phyloP scores from a whole-genome alignment of 2,113 vertebrate genomes.

The Pyrgilauda ruficollis region DNA sequence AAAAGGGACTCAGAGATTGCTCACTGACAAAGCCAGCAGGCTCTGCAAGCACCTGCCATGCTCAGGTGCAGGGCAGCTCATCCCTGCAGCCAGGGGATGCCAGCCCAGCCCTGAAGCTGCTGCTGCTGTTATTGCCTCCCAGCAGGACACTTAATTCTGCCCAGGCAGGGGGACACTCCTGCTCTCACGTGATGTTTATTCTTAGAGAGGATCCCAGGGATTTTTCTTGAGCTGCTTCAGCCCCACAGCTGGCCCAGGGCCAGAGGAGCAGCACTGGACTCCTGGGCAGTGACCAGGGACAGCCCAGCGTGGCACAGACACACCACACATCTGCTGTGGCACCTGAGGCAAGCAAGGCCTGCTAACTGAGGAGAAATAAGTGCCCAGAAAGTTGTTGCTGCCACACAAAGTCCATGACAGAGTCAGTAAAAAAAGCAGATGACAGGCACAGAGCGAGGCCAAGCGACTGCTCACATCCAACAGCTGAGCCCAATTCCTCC shows the following conservation, averaged over 20 bases:
- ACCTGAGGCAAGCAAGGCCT: not conserved
- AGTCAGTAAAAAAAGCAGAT: not conserved
- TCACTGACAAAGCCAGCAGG: not conserved
- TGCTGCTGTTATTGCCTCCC: not conserved
- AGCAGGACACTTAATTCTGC: not conserved
- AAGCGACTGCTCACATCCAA: not conserved
- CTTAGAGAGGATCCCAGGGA: constrained; percentile 42
- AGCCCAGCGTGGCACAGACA: rapidly evolving
- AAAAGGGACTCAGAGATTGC: rapidly evolving
- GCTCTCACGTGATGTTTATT: constrained; percentile 23
- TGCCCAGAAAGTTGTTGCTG: not conserved
- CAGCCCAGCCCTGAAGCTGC: not conserved
- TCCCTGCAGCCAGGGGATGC: not conserved
- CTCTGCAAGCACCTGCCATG: not conserved
- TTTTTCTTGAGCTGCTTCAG: not conserved
- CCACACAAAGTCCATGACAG: not conserved
- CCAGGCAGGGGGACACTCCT: not conserved
- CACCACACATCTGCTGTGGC: rapidly evolving
- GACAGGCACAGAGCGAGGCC: not conserved
- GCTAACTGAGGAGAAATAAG: rapidly evolving
- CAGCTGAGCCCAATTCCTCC: not conserved
- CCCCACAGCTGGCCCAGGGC: not conserved
- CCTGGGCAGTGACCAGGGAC: not conserved
- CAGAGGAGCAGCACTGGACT: not conserved
- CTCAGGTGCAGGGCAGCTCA: not conserved